Percentiles rank a stretch among this genome's conserved stretches.
phyloP scores from a whole-genome alignment of 2,113 vertebrate species.

The Gyps fulvus region DNA sequence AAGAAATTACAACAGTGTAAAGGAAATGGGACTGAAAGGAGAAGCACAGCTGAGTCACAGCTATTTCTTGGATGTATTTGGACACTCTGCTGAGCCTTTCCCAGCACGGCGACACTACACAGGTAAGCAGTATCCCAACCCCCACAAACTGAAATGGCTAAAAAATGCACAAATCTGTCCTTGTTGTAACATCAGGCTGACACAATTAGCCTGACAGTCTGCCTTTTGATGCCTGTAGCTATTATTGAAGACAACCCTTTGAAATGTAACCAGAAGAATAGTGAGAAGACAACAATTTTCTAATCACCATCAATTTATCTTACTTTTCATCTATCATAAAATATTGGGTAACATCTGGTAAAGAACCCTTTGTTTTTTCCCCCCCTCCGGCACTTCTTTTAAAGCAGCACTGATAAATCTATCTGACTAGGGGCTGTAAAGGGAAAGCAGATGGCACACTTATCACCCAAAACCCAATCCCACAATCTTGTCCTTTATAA shows the following conservation, averaged over 20 bases:
- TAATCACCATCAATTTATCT: neutral
- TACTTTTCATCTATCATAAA: neutral
- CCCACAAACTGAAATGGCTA: neutral
- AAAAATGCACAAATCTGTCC: neutral
- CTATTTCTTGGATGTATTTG: neutral
- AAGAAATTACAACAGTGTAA: neutral
- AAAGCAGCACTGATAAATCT: neutral
- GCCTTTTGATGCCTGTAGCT: neutral
- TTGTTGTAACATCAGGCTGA: neutral
- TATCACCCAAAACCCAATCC: constrained; percentile 2
- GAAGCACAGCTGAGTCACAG: neutral
- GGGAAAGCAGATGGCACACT: constrained; percentile 57
- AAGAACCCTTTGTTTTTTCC: neutral
- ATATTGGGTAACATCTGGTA: neutral
- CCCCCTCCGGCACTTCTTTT: neutral
- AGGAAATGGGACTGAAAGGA: neutral
- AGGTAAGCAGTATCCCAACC: neutral
- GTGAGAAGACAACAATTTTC: neutral
- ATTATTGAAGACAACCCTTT: neutral
- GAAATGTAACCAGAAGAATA: neutral
- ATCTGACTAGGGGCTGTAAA: neutral
- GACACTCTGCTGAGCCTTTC: neutral
- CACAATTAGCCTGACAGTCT: neutral
- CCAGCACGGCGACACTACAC: neutral
- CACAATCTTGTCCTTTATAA: constrained; percentile 25